Evolutionary conservation across 2,888 invertebrate species (phyloP), one percentile per base, ranked within the genome.

Genomic region (Crocallis elinguaria): DNA sequence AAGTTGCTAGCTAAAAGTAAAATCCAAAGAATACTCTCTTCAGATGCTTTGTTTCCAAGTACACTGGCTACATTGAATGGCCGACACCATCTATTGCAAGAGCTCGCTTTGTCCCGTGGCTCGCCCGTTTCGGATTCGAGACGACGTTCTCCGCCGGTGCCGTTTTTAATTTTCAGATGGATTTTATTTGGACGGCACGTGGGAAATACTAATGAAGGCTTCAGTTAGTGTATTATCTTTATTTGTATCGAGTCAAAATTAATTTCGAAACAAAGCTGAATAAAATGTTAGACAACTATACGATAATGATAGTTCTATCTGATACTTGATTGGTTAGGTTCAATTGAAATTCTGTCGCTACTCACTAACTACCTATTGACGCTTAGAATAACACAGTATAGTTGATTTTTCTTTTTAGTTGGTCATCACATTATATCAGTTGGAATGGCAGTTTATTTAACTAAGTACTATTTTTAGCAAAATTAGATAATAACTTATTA

Each of bases 141-240:
- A 32, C 43, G 19, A 8, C 12, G 13, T 12, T 32, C 30, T 30
- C 21, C 7, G 16, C 3, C 9, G 35, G 43, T 38, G 35, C 41
- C 29, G 29, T 38, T 52, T 51, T 52, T 52, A 45, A 45, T 52
- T 45, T 51, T 36, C 39, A 16, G 19, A 36, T 41, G 39, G 27
- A 41, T 41, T 52, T 41, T 45, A 35, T 45, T 41, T 41, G 16
- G 39, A 52, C n/a, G 35, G 11, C 21, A 29, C 39, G 45, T 11
- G 17, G 13, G 14, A 27, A 44, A 45, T 51, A 33, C 44, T 45
- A 37, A 30, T 43, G 27, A 21, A 27, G 6, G 9, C 8, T 37
- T 35, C 2, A 27, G n/a, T n/a, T 1, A 27, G n/a, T n/a, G n/a
- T 1, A 2, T n/a, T 27, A n/a, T n/a, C n/a, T 23, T 23, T 1